Base-by-base conservation (phyloP, 2,888 invertebrate species). In the Eristalis arbustorum region DNA sequence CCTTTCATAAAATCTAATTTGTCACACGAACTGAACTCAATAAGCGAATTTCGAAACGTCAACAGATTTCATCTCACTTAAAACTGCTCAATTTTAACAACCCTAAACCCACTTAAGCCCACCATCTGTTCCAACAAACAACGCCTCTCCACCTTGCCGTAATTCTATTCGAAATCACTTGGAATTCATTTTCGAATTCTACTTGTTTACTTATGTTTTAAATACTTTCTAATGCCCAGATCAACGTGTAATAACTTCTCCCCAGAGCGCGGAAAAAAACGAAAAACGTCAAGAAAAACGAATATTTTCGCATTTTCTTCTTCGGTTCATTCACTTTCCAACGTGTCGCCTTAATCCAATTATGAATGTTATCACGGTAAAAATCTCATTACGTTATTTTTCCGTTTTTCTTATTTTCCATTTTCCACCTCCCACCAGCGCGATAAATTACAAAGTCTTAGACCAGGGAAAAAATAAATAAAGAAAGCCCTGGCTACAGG, bases 261-360 rank as follows among this genome's bases (percentile, higher is more conserved):
- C 74, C 82, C 71, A 64, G n/a, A 67, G 59, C 66, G 62, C 10
- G 42, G 64, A 10, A 59, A 57, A n/a, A n/a, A 11, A 56, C n/a
- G 49, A n/a, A 63, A 80, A 68, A 63, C 64, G 49, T 42, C 77
- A 25, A 81, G 73, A 4, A 80, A 57, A 83, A 40, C n/a, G n/a
- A 81, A 77, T 66, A 61, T n/a, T 68, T 40, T 11, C 63, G 18
- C 49, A 49, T 72, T 73, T 72, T 67, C 80, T 63, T 49, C 25
- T 28, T 40, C 62, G 74, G 78, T 87, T 83, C 82, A 78, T 88
- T 85, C 84, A 83, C 84, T 88, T 78, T 78, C 82, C 77, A 83
- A 88, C 88, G 88, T 88, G 88, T 88, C 88, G 88, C 88, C 88
- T 83, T 88, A 88, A 88, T 88, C 88, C 85, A 88, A 88, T 88